These are phyloP conservation scores for Drosophila bunnanda DNA, from an alignment of 2,888 invertebrate genomes.

Conservation along the genomic window DNA sequence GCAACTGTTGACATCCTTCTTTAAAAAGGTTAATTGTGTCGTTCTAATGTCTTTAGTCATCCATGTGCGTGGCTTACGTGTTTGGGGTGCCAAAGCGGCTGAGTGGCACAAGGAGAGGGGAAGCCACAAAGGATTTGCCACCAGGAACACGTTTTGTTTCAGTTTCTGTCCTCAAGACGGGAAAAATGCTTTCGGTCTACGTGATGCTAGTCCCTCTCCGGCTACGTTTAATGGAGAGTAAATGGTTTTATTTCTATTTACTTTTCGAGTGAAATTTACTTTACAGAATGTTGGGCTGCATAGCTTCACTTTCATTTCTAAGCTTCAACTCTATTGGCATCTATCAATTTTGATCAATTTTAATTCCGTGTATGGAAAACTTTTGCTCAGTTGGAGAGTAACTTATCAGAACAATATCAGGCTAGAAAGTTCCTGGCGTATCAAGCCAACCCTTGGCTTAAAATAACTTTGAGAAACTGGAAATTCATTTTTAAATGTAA, in stretches of 20 bases:
- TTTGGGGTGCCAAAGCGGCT: conserved; percentile 34
- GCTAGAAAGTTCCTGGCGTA: conserved; percentile 4
- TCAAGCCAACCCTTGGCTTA: background rate
- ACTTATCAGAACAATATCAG: conserved; percentile 9
- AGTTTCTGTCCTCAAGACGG: conserved; percentile 34
- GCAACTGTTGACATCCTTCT: conserved; percentile 38
- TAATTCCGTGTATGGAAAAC: background rate
- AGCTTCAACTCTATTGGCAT: conserved; percentile 9
- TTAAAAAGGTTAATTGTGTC: conserved; percentile 55
- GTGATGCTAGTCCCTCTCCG: conserved; percentile 36
- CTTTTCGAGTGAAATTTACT: conserved; percentile 3
- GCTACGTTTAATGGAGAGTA: conserved; percentile 31
- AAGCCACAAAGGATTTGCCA: conserved; percentile 32
- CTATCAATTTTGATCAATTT: conserved; percentile 16
- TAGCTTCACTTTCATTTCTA: background rate
- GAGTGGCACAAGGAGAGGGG: background rate
- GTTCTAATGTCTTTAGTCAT: conserved; percentile 50
- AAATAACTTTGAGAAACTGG: conserved; percentile 13
- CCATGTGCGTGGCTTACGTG: conserved; percentile 51
- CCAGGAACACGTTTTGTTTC: conserved; percentile 45
- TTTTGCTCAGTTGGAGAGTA: background rate
- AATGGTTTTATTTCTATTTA: conserved; percentile 48
- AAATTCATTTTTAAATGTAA: conserved; percentile 22
- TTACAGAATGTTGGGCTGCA: background rate
- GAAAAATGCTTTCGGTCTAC: conserved; percentile 43